Evolutionary conservation across 92 coral and sea anemone genomes (phyloP), one percentile per base, ranked within the genome.

Genomic region (Parazoanthus swiftii): DNA sequence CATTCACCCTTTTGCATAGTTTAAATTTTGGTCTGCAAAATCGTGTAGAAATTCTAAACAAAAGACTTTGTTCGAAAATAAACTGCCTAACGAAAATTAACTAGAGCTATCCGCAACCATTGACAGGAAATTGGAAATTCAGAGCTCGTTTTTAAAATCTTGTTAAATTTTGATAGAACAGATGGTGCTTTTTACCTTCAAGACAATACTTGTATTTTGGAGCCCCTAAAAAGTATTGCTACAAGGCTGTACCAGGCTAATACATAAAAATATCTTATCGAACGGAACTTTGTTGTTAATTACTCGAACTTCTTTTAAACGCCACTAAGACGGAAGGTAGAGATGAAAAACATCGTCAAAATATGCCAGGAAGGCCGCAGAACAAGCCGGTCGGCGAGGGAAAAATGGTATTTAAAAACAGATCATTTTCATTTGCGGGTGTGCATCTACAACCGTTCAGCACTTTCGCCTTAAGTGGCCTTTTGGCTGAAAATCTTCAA

Each of bases 111-210:
- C 25, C n/a, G 66, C 21, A 70, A 67, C 77, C 73, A 63, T 79
- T 68, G 73, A 44, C 75, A 67, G 86, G 77, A 84, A 84, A 84
- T 70, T 70, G 42, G 20, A 50, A 46, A 43, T 59, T 51, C 11
- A 35, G n/a, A 44, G 6, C 46, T 70, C 74, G 51, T 84, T 50
- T 84, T 23, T 58, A 72, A 82, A 36, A 46, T 84, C 63, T 82
- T 67, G 86, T 38, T 82, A 82, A 82, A 65, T 65, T 67, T 67
- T 66, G 56, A 66, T 7, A 39, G 26, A 68, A n/a, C 76, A 65
- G 86, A 82, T 82, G 86, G 86, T 39, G 76, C 4, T 82, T 79
- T 42, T 18, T 70, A 42, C 36, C 66, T 82, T 67, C 25, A 82
- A 82, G 63, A 66, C 76, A 67, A 66, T 67, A 82, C 74, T 35